phyloP scores from a whole-genome alignment of 2,888 invertebrate species.

The Tupiocoris notatus region DNA sequence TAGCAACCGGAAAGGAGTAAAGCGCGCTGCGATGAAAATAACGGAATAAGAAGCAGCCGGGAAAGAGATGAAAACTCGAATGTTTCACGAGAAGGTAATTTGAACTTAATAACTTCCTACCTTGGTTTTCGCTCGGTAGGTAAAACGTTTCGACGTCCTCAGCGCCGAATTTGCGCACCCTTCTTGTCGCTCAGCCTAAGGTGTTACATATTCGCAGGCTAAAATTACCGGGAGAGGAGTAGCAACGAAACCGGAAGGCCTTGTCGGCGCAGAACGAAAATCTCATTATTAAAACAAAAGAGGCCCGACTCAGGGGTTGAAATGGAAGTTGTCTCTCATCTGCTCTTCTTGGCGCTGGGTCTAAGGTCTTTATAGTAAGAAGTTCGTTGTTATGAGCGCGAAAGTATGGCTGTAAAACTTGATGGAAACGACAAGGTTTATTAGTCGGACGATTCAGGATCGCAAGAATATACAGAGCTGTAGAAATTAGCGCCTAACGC shows the following conservation, averaged over 20 bases:
- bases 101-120: constrained; percentile 35
- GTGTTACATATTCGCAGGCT: constrained; percentile 27
- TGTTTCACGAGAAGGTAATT: constrained; percentile 36
- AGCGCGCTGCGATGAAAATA: neutral
- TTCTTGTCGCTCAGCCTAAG: neutral
- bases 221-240: neutral
- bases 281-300: constrained; percentile 40
- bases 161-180: neutral
- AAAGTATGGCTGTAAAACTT: constrained; percentile 1
- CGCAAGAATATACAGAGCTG: too few relatives aligned
- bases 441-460: neutral
- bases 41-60: neutral
- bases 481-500: neutral
- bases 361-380: constrained; percentile 27
- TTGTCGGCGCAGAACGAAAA: constrained; percentile 17
- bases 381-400: constrained; percentile 11
- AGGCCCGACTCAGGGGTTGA: constrained; percentile 3
- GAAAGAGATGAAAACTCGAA: constrained; percentile 15
- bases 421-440: neutral
- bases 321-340: constrained; percentile 12
- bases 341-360: constrained; percentile 5
- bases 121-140: constrained; percentile 20
- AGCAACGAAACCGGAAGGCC: neutral
- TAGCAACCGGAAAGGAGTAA: neutral
- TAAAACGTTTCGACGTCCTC: constrained; percentile 21